A percentile compares a stretch with the other conserved stretches of the same genome.
Conservation (phyloP, 2,113 vertebrate genomes). For the Anser brachyrhynchus region DNA sequence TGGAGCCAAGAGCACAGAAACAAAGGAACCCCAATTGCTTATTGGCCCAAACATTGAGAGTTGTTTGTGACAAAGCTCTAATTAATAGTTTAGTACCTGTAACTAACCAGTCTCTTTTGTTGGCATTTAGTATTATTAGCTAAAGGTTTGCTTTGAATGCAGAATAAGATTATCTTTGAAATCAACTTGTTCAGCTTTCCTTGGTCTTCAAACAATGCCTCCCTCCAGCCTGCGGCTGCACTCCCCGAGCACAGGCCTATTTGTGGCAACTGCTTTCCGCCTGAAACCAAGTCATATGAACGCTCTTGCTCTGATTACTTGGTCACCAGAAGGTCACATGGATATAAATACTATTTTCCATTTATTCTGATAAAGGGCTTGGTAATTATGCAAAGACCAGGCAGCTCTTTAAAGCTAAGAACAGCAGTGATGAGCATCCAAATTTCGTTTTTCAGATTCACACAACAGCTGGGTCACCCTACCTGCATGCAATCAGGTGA, state of each 20-base stretch:
- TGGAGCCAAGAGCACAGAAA: constrained; percentile 72
- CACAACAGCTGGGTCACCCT: background rate
- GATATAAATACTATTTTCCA: background rate
- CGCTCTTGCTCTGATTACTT: background rate
- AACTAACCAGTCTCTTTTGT: constrained; percentile 77
- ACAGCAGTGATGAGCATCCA: accelerated
- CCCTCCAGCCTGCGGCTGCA: background rate
- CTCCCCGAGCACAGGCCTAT: background rate
- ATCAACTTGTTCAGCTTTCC: background rate
- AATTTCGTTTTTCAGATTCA: background rate
- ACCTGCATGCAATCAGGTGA: background rate
- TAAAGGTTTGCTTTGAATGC: constrained; percentile 65
- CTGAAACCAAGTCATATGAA: background rate
- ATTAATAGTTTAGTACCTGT: constrained; percentile 92
- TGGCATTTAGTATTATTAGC: constrained; percentile 50
- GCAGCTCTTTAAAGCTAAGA: background rate
- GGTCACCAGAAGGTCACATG: constrained; percentile 30
- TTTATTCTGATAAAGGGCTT: background rate
- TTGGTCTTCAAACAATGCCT: constrained; percentile 9
- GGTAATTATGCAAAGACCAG: background rate
- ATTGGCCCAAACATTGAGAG: constrained; percentile 83
- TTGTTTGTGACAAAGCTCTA: constrained; percentile 82
- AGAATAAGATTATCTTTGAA: background rate
- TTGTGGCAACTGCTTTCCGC: background rate
- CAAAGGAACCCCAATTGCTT: constrained; percentile 78